Evolutionary conservation across 2,113 vertebrate species (phyloP).

Genomic region (Falco punctatus): DNA sequence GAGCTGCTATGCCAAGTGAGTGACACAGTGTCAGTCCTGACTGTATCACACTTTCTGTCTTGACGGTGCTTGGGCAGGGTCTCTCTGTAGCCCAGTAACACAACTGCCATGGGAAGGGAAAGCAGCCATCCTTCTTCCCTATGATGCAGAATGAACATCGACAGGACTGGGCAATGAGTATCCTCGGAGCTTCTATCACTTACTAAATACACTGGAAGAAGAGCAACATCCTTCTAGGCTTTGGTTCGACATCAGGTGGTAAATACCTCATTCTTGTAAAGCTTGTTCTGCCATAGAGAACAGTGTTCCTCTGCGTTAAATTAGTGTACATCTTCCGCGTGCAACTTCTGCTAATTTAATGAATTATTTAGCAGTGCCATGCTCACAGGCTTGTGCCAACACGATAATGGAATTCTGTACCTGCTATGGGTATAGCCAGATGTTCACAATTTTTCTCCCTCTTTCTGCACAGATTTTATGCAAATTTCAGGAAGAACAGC

Average conservation of each 20-base stretch:
- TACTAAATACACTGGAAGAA: neutral
- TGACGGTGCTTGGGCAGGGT: neutral
- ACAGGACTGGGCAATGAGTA: fast-evolving
- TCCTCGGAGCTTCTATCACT: neutral
- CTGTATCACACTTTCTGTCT: neutral
- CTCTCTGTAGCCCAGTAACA: neutral
- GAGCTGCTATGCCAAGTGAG: neutral
- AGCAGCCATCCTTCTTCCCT: neutral
- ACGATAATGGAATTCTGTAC: slow-evolving; percentile 33
- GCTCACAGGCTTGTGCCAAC: slow-evolving; percentile 45
- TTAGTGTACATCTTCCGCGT: neutral
- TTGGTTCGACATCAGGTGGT: neutral
- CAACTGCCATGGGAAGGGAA: neutral
- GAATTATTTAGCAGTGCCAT: slow-evolving; percentile 61
- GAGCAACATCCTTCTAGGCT: neutral
- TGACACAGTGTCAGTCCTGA: neutral
- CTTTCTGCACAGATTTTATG: slow-evolving; percentile 58
- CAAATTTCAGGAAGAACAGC: slow-evolving; percentile 26
- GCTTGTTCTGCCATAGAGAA: slow-evolving; percentile 22
- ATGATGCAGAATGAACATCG: neutral
- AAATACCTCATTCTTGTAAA: neutral
- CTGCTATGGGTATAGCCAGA: slow-evolving; percentile 18
- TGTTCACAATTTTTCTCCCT: slow-evolving; percentile 61
- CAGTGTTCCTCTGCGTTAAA: neutral
- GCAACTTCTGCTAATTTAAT: slow-evolving; percentile 60